Percentiles rank a stretch among this genome's conserved stretches.
Evolutionary conservation across 2,113 vertebrate genomes (phyloP).

Genomic region (Rhombomys opimus): DNA sequence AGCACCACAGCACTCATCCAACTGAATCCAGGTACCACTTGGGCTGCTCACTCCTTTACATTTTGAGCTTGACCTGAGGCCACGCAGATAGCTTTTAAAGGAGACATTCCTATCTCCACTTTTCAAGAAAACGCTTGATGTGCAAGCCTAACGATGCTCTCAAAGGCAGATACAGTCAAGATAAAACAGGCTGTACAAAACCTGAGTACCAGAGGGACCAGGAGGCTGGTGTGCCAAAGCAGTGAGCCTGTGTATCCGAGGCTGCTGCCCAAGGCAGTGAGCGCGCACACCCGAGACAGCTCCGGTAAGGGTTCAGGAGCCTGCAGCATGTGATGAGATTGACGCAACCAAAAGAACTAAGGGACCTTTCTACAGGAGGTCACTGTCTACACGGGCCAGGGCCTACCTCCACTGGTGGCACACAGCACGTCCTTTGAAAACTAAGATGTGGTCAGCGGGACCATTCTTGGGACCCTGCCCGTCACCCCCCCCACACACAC

Average conservation of each 20-base stretch:
- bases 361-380: neutral
- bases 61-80: neutral
- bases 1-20: neutral
- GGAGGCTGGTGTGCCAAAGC: neutral
- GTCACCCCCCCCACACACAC: neutral
- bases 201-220: neutral
- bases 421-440: neutral
- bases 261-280: too few relatives aligned
- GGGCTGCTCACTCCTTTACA: neutral
- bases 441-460: neutral
- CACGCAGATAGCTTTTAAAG: constrained; percentile 2
- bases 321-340: neutral
- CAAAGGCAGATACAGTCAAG: constrained; percentile 13
- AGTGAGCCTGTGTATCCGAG: neutral
- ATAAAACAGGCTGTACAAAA: neutral
- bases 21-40: neutral
- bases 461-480: neutral
- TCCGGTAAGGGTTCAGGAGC: neutral
- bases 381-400: neutral
- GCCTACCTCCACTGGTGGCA: neutral
- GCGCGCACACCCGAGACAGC: neutral
- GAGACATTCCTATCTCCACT: neutral
- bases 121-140: neutral
- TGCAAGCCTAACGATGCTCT: neutral
- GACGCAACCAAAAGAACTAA: neutral